These are phyloP conservation scores for Cantharis lateralis DNA, from an alignment of 2,888 invertebrate genomes.

Conservation along the genomic window DNA sequence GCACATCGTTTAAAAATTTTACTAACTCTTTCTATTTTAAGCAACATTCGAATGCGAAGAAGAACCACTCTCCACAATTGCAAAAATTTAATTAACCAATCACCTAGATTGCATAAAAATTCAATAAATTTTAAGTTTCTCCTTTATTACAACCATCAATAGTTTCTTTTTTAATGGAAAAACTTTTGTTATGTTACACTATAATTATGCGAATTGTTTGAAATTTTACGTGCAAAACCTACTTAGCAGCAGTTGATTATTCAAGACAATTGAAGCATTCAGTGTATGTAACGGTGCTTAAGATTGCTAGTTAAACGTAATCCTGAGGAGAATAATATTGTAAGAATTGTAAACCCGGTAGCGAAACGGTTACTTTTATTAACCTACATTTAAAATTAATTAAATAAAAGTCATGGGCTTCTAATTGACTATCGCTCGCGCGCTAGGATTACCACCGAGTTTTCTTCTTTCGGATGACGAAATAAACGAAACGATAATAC, in stretches of 20 bases:
- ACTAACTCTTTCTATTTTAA: not conserved
- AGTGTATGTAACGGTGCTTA: constrained; percentile 12
- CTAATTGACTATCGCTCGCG: not conserved
- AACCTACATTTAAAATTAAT: constrained; percentile 23
- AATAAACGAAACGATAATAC: not conserved
- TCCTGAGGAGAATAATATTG: constrained; percentile 10
- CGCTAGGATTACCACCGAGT: not conserved
- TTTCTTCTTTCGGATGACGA: not conserved
- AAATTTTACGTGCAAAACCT: constrained; percentile 1
- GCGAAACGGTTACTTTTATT: constrained; percentile 21
- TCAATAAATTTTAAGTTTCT: not conserved
- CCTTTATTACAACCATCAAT: not conserved
- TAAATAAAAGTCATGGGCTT: not conserved
- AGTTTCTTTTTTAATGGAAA: not conserved
- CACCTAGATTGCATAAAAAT: not conserved
- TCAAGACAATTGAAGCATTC: constrained; percentile 8
- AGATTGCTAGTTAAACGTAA: constrained; percentile 4
- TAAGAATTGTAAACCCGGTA: constrained; percentile 25
- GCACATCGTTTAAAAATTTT: not conserved
- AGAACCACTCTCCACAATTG: not conserved
- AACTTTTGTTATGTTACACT: not conserved
- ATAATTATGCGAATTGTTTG: not conserved
- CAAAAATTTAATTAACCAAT: not conserved
- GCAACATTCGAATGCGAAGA: not conserved
- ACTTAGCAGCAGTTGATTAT: constrained; percentile 3